Evolutionary conservation across 2,113 vertebrate species (phyloP), one percentile per base, ranked within the genome.

Genomic region (Aspiorhynchus laticeps): DNA sequence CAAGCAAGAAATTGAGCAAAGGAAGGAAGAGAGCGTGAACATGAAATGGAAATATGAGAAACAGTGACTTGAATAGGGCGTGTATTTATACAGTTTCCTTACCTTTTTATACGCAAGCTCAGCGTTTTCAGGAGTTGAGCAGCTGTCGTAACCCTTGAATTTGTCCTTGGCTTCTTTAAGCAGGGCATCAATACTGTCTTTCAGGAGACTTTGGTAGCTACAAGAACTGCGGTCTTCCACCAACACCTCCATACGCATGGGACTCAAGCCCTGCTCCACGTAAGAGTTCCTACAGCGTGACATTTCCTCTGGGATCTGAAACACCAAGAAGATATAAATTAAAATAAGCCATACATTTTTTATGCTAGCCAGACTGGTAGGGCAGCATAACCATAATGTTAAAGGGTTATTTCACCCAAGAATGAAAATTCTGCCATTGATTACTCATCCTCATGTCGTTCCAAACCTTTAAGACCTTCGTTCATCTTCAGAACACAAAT

Each of bases 161-260:
- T 97, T 98, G 87, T 99, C 98, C 90, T 96, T 98, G 89, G 96
- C 97, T 89, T 99, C 98, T 93, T 97, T 99, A 85, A 97, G 97
- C 38, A 99, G 95, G 85, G 94, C 94, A n/a, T 98, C 97, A 31
- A 97, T 90, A n/a, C 95, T 92, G 33, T 95, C 96, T 87, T 95
- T 96, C 36, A 99, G 90, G 88, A 95, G 96, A 0, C 90, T 92
- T 43, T 95, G 93, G 90, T 95, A 96, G 21, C 89, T 88, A 9
- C 69, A 89, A 36, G 93, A 93, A 0, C 94, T 95, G 0, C 74
- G 92, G 15, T 93, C 94, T 84, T 96, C 96, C 36, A 95, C 94
- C 0, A 99, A 93, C 69, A 98, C 97, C 0, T 98, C 96, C 89
- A 99, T 88, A 0, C 94, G 95, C 3, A 92, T 94, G 0, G 95